Evolutionary conservation across 2,113 vertebrate species (phyloP), one percentile per base, ranked within the genome.

Genomic region (Holacanthus passer): DNA sequence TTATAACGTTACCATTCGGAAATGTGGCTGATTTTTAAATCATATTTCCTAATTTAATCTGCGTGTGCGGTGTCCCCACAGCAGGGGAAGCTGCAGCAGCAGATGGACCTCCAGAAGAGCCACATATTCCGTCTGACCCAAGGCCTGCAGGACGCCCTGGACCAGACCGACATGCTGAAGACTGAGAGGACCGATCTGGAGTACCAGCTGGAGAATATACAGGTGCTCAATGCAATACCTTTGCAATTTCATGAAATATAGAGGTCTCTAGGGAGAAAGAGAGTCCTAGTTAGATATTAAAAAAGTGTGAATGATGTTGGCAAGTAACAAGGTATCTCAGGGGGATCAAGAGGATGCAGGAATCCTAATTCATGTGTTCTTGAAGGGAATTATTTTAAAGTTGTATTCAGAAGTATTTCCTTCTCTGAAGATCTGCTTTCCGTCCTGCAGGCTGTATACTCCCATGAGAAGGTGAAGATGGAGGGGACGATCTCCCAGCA

Each of bases 401-500:
- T 74, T 68, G 13, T 73, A 20, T 75, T 79, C 63, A 52, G 31
- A 75, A 41, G 56, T 77, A 31, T 73, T 77, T 81, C 60, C 73
- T 53, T 69, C 47, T 88, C 56, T 91, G 39, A 86, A 37, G 29
- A 53, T 79, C 27, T 71, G 41, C 56, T 81, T 73, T 55, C 68
- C 20, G 63, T 82, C 77, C 84, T 81, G 47, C 90, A 99, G 98
- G 98, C 97, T 87, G 97, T 99, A 47, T 99, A 98, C 92, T 99
- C 98, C 86, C 98, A 99, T 31, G 98, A 99, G 92, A 99, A 99
- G 86, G 98, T 99, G 87, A 99, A 99, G 93, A 99, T 99, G 98
- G 98, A 99, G 85, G 98, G 98, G 66, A 99, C 98, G 41, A 99
- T 99, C 93, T 98, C 98, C 73, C 98, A 99, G 82, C 98, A 99